phyloP scores from a whole-genome alignment of 2,113 vertebrate species.

The Acanthisitta chloris region DNA sequence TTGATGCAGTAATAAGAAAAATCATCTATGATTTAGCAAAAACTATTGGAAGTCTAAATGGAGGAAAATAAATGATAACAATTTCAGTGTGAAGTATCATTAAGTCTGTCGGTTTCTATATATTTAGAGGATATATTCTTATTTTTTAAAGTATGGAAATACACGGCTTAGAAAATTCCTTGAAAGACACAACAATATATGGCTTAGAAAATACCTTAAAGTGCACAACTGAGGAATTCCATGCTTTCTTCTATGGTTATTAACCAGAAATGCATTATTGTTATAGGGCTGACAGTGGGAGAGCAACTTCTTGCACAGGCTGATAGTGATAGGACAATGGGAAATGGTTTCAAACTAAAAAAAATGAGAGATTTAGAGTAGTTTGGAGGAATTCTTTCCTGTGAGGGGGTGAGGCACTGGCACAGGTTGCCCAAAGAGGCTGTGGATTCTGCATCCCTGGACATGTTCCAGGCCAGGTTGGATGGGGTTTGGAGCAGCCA shows the following conservation, averaged over 20 bases:
- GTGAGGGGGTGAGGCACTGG: neutral
- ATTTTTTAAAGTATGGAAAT: neutral
- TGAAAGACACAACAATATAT: neutral
- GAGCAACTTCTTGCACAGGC: neutral
- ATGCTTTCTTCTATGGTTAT: neutral
- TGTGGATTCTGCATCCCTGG: neutral
- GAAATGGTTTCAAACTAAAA: neutral
- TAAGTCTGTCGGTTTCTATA: neutral
- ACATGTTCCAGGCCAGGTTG: accelerated
- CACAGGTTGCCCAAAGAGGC: neutral
- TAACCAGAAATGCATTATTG: neutral
- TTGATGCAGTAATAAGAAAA: neutral
- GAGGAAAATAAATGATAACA: neutral
- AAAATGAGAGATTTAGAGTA: neutral
- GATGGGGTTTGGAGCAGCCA: neutral
- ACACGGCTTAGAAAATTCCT: neutral
- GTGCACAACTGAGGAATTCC: neutral
- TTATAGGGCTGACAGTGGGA: neutral
- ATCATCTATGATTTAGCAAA: neutral
- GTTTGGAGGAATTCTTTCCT: neutral
- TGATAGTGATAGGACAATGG: neutral
- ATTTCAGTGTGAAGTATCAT: neutral
- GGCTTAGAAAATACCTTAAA: neutral
- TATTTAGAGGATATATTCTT: neutral
- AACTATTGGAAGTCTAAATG: neutral